A percentile compares a stretch with the other conserved stretches of the same genome.
These are phyloP conservation scores for Furcula furcula DNA, from an alignment of 2,888 invertebrate species.

Conservation along the genomic window DNA sequence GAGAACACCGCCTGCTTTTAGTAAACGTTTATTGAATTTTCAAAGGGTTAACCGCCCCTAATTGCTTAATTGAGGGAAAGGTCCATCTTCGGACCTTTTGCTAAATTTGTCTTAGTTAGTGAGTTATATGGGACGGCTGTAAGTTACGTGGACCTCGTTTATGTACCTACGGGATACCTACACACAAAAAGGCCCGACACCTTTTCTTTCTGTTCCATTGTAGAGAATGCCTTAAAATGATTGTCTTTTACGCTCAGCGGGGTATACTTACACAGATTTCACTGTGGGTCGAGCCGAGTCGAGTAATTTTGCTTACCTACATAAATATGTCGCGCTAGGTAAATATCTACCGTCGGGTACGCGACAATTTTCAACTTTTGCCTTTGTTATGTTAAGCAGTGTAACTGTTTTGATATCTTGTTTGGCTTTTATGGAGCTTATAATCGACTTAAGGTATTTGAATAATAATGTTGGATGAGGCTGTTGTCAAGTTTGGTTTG, in stretches of 20 bases:
- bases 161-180: constrained; percentile 5
- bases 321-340: too few species aligned
- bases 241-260: constrained; percentile 19
- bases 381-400: neutral
- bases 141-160: constrained; percentile 15
- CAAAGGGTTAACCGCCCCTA: constrained; percentile 46
- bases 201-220: constrained; percentile 7
- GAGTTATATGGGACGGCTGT: constrained; percentile 34
- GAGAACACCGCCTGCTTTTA: constrained; percentile 32
- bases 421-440: neutral
- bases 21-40: constrained; percentile 47
- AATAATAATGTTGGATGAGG: neutral
- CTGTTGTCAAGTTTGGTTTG: neutral
- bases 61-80: constrained; percentile 55
- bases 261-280: constrained; percentile 4
- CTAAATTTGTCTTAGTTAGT: constrained; percentile 49
- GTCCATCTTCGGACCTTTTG: constrained; percentile 47
- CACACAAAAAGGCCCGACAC: constrained; percentile 6
- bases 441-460: neutral
- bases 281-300: constrained; percentile 1
- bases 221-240: constrained; percentile 29
- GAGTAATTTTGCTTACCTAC: constrained; percentile 3
- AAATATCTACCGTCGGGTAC: neutral
- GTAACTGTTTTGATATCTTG: neutral
- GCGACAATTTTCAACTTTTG: neutral